Evolutionary conservation across 2,113 vertebrate species (phyloP).

Genomic region (Glaucomys volans): DNA sequence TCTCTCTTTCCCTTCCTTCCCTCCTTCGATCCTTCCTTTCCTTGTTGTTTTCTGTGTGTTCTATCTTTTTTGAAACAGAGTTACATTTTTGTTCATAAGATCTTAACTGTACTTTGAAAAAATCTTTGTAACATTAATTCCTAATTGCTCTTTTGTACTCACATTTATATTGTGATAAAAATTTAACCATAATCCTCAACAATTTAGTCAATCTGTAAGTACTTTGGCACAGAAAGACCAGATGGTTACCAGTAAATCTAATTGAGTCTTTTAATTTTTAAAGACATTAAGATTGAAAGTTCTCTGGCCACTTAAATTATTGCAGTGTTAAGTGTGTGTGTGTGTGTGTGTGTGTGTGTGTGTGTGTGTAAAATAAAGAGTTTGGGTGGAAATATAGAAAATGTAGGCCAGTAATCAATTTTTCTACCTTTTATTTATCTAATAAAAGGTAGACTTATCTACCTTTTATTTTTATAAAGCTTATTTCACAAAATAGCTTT

Average conservation of each 20-base stretch:
- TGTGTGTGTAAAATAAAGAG: background rate
- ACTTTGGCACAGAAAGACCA: constrained; percentile 47
- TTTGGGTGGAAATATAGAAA: constrained; percentile 32
- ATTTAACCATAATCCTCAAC: constrained; percentile 31
- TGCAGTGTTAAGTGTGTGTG: background rate
- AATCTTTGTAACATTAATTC: constrained; percentile 41
- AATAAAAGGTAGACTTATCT: constrained; percentile 50
- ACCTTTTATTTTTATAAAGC: constrained; percentile 33
- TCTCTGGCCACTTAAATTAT: constrained; percentile 43
- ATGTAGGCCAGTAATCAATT: constrained; percentile 34
- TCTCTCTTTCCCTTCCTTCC: background rate
- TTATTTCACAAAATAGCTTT: constrained; percentile 53
- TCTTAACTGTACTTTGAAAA: constrained; percentile 49
- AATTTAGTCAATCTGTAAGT: constrained; percentile 41
- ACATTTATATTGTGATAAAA: constrained; percentile 57
- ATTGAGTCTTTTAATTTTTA: constrained; percentile 53
- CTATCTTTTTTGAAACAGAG: background rate
- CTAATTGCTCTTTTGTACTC: constrained; percentile 1
- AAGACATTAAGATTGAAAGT: constrained; percentile 38
- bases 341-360: background rate
- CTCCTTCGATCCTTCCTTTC: background rate
- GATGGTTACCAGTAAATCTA: constrained; percentile 51
- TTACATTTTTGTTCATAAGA: constrained; percentile 42
- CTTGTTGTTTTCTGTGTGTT: constrained; percentile 32
- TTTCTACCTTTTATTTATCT: too few species aligned